Evolutionary conservation across 2,888 invertebrate species (phyloP).

Genomic region (Drosophila subquinaria): DNA sequence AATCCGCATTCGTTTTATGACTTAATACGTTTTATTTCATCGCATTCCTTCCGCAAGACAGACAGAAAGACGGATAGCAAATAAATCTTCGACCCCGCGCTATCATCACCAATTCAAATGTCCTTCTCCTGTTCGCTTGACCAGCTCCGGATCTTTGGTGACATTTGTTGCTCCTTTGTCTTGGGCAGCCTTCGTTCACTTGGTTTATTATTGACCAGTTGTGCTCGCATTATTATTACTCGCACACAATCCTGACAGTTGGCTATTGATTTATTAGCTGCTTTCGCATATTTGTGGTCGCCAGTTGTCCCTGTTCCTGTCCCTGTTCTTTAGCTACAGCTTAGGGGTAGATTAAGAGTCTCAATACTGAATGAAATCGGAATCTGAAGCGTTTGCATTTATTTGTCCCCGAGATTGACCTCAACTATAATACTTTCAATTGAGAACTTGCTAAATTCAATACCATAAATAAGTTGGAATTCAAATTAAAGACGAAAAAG

Average conservation of each 20-base stretch:
- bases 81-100: constrained; percentile 68
- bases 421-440: constrained; percentile 15
- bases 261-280: constrained; percentile 82
- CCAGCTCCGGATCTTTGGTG: constrained; percentile 67
- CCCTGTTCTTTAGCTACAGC: not conserved
- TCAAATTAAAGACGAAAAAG: constrained; percentile 67
- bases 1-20: constrained; percentile 79
- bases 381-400: constrained; percentile 15
- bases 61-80: constrained; percentile 41
- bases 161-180: constrained; percentile 77
- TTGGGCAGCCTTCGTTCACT: constrained; percentile 36
- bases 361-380: not conserved
- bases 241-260: constrained; percentile 84
- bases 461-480: constrained; percentile 66
- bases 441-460: constrained; percentile 36
- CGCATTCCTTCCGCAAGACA: constrained; percentile 54
- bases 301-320: not conserved
- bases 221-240: constrained; percentile 75
- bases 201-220: constrained; percentile 79
- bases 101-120: constrained; percentile 79
- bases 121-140: constrained; percentile 68
- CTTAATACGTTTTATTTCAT: constrained; percentile 82
- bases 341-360: constrained; percentile 8
- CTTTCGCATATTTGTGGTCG: constrained; percentile 60
- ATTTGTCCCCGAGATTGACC: not conserved